phyloP scores from a whole-genome alignment of 2,888 invertebrate genomes.

The Xanthia icteritia region DNA sequence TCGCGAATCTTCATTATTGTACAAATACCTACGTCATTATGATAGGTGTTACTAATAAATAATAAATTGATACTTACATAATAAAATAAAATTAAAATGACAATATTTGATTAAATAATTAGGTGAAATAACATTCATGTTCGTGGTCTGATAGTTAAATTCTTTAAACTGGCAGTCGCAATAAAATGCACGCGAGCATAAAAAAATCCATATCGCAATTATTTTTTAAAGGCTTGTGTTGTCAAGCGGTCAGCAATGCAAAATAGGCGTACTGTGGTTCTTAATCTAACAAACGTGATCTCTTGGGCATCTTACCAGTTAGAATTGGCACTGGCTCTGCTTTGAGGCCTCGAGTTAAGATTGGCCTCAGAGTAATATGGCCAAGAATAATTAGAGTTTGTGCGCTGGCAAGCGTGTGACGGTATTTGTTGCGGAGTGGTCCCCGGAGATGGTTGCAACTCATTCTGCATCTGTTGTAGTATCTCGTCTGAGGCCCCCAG shows the following conservation, averaged over 20 bases:
- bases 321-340: conserved; percentile 82
- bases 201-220: conserved; percentile 20
- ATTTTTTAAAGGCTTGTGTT: neutral
- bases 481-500: conserved; percentile 95
- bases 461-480: conserved; percentile 94
- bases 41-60: neutral
- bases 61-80: neutral
- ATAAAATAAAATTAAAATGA: neutral
- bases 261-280: neutral
- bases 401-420: conserved; percentile 83
- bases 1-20: conserved; percentile 3
- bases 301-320: conserved; percentile 77
- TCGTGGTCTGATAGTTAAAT: neutral
- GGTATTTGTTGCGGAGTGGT: conserved; percentile 74
- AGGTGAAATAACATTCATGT: neutral
- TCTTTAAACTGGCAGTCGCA: conserved; percentile 16
- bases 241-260: conserved; percentile 17
- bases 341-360: conserved; percentile 85
- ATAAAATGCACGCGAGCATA: conserved; percentile 23
- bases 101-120: neutral
- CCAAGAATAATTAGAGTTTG: conserved; percentile 90
- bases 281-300: conserved; percentile 1
- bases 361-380: conserved; percentile 92
- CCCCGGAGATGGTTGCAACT: conserved; percentile 87
- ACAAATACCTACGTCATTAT: neutral